phyloP scores from a whole-genome alignment of 2,113 vertebrate genomes.

The Tragulus kanchil region DNA sequence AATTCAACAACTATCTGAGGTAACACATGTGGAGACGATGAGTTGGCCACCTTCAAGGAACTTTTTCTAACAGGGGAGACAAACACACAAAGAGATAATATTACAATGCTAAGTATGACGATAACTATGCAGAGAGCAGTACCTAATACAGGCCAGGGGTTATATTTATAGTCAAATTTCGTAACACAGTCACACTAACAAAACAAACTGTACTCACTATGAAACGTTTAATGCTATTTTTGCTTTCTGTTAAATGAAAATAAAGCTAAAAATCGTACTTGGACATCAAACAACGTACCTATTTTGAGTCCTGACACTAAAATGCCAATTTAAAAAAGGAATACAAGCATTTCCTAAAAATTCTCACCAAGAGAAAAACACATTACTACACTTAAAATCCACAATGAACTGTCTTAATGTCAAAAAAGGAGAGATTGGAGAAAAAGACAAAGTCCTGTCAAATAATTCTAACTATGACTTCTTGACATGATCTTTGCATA shows the following conservation, averaged over 20 bases:
- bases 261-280: not conserved
- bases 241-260: conserved; percentile 29
- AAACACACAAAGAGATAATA: not conserved
- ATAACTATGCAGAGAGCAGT: not conserved
- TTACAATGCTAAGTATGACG: not conserved
- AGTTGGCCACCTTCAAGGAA: not conserved
- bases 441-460: not conserved
- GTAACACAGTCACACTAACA: not conserved
- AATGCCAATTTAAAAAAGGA: not conserved
- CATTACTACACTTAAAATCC: conserved; percentile 3
- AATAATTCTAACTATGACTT: not conserved
- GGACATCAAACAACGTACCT: conserved; percentile 21
- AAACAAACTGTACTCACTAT: not conserved
- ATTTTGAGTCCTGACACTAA: not conserved
- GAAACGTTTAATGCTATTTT: conserved; percentile 34
- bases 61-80: not conserved
- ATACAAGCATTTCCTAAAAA: not conserved
- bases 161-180: not conserved
- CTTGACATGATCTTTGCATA: not conserved
- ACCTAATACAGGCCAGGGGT: not conserved
- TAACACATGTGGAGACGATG: not conserved
- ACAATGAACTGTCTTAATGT: not conserved
- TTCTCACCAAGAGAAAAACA: not conserved
- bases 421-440: not conserved
- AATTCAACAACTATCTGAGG: not conserved